phyloP scores from a whole-genome alignment of 2,888 invertebrate genomes.

The Netelia inedita region DNA sequence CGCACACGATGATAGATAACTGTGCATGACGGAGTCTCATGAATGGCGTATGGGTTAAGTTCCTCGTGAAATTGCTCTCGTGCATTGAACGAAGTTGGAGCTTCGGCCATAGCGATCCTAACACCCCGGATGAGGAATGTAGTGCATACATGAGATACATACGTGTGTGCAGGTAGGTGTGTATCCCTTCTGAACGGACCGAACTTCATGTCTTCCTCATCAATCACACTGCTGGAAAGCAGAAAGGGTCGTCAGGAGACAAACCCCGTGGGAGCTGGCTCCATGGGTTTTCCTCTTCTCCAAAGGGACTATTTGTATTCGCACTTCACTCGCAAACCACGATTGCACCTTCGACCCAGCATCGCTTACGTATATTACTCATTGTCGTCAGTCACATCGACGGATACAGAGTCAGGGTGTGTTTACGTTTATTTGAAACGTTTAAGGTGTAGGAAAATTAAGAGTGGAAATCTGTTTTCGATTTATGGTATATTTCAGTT shows the following conservation, averaged over 20 bases:
- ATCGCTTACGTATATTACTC: not conserved
- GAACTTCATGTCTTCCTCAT: conserved; percentile 28
- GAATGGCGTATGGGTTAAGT: not conserved
- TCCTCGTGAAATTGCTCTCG: conserved; percentile 16
- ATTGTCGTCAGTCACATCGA: conserved; percentile 5
- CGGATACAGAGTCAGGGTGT: not conserved
- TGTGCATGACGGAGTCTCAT: too few species aligned
- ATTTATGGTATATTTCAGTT: too few species aligned
- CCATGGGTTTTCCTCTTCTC: conserved; percentile 5
- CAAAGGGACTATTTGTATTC: conserved; percentile 19
- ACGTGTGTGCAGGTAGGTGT: not conserved
- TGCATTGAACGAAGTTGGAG: conserved; percentile 14
- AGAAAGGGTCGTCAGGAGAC: conserved; percentile 8
- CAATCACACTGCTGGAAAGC: conserved; percentile 16
- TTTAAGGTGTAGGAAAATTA: not conserved
- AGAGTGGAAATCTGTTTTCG: too few species aligned
- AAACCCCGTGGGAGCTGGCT: not conserved
- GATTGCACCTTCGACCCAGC: not conserved
- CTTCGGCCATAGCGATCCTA: not conserved
- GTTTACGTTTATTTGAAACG: not conserved
- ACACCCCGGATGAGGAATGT: not conserved
- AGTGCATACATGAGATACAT: not conserved
- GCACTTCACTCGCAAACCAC: not conserved
- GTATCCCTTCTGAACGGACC: not conserved
- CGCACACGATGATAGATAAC: not conserved